Base-by-base conservation (phyloP, 1,140 invertebrate genomes). In the Anthonomus grandis region DNA sequence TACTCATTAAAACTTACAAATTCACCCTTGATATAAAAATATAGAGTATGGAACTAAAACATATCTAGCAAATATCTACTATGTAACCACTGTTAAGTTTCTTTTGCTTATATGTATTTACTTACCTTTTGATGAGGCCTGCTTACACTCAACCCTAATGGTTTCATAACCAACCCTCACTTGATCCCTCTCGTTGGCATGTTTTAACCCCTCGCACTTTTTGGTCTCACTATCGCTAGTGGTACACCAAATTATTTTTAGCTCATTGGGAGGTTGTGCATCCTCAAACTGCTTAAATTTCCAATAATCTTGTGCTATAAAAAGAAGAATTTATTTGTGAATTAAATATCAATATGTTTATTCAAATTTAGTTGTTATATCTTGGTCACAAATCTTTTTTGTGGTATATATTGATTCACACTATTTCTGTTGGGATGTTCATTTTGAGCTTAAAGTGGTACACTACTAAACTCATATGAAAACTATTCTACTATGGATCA, bases 201-300 rank as follows among this genome's bases (percentile, higher is more conserved):
- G 76, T 0, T 85, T 76, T 50, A 92, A 81, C 59, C 85, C 86
- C 39, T 78, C 70, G 70, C 91, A 94, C 76, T 94, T 94, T 38
- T 78, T 77, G 57, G 87, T 83, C 69, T 93, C 91, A 13, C 76
- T 74, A 13, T 72, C 58, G 34, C 81, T 89, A 10, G 87, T 80
- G 1, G 90, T 91, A 71, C 91, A 94, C 90, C 90, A 94, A 42
- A 75, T 72, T 27, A 79, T 64, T 39, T 75, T 68, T n/a, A 52
- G 23, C 23, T 59, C 57, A 38, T 53, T 24, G 9, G 57, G 50
- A 19, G 58, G 46, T 49, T 64, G 36, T 25, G 18, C 18, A 42
- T 38, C 44, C 17, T 62, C 61, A 21, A 49, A 25, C 42, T 61
- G 47, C 17, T 60, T 56, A 37, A 62, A 63, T 64, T 68, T 68